These are phyloP conservation scores for Physocephala rufipes DNA, from an alignment of 2,888 invertebrate species.

Conservation along the genomic window DNA sequence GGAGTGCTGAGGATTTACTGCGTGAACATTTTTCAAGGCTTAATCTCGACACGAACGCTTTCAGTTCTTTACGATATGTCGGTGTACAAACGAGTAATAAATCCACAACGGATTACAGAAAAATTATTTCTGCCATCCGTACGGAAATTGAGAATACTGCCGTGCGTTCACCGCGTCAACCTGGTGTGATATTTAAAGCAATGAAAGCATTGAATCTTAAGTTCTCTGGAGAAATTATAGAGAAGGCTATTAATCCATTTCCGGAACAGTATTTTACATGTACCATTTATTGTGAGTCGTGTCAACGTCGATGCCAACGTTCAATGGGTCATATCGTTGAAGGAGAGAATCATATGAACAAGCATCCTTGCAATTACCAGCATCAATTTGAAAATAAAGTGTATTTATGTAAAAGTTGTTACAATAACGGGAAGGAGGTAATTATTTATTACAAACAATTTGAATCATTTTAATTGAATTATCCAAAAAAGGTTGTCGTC, in stretches of 20 bases:
- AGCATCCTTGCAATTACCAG: slow-evolving; percentile 70
- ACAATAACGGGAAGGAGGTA: slow-evolving; percentile 69
- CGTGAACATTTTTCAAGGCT: slow-evolving; percentile 72
- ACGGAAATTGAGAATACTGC: slow-evolving; percentile 75
- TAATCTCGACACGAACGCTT: slow-evolving; percentile 74
- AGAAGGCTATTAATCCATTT: slow-evolving; percentile 72
- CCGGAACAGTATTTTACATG: slow-evolving; percentile 85
- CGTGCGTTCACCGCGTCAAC: slow-evolving; percentile 75
- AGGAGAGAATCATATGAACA: slow-evolving; percentile 70
- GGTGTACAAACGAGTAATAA: slow-evolving; percentile 69
- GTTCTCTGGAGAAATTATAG: slow-evolving; percentile 75
- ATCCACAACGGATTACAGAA: slow-evolving; percentile 71
- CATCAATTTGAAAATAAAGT: slow-evolving; percentile 79
- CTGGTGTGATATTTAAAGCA: slow-evolving; percentile 74
- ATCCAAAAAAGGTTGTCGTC: slow-evolving; percentile 52
- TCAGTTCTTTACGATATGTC: slow-evolving; percentile 76
- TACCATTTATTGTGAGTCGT: slow-evolving; percentile 75
- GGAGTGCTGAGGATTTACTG: slow-evolving; percentile 73
- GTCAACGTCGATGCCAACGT: slow-evolving; percentile 71
- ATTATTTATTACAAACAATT: not conserved
- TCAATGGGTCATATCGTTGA: slow-evolving; percentile 76
- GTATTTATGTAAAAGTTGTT: slow-evolving; percentile 73
- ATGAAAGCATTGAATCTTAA: slow-evolving; percentile 80
- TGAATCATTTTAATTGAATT: not conserved
- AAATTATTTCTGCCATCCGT: slow-evolving; percentile 70